Percentiles rank a stretch among this genome's conserved stretches.
These are phyloP conservation scores for Ganaspis brasiliensis DNA, from an alignment of 2,888 invertebrate genomes.

Conservation along the genomic window DNA sequence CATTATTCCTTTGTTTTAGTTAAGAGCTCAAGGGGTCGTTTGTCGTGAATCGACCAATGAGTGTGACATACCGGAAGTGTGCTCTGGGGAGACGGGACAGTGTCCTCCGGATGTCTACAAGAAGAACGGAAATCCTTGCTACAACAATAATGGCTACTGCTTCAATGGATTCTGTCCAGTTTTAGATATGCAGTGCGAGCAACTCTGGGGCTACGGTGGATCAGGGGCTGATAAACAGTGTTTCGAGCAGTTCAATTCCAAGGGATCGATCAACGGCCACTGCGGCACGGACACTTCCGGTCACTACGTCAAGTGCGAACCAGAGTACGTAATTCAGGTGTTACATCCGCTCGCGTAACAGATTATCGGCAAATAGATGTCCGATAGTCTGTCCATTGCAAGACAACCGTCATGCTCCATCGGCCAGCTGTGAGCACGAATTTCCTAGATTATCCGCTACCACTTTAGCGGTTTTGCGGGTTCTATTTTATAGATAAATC, in stretches of 20 bases:
- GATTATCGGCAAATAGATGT: slow-evolving; percentile 44
- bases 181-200: slow-evolving; percentile 92
- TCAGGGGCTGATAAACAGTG: slow-evolving; percentile 92
- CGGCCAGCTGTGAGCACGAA: slow-evolving; percentile 17
- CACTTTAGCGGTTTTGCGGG: slow-evolving; percentile 1
- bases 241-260: slow-evolving; percentile 97
- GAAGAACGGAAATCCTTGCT: slow-evolving; percentile 96
- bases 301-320: slow-evolving; percentile 92
- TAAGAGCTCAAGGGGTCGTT: slow-evolving; percentile 88
- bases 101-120: slow-evolving; percentile 95
- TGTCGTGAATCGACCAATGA: slow-evolving; percentile 95
- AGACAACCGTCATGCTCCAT: slow-evolving; percentile 16
- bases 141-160: slow-evolving; percentile 88
- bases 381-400: slow-evolving; percentile 5
- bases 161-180: slow-evolving; percentile 96
- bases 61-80: slow-evolving; percentile 97
- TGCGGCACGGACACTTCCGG: slow-evolving; percentile 92
- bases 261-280: slow-evolving; percentile 97
- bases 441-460: slow-evolving; percentile 25
- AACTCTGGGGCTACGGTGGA: slow-evolving; percentile 96
- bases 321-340: slow-evolving; percentile 85
- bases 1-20: slow-evolving; percentile 80
- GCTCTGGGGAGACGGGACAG: slow-evolving; percentile 93
- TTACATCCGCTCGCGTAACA: slow-evolving; percentile 28
- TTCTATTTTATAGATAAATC: neutral